A percentile compares a stretch with the other conserved stretches of the same genome.
These are phyloP conservation scores for Alectoris magna DNA, from an alignment of 2,797 vertebrate species.

Conservation along the genomic window DNA sequence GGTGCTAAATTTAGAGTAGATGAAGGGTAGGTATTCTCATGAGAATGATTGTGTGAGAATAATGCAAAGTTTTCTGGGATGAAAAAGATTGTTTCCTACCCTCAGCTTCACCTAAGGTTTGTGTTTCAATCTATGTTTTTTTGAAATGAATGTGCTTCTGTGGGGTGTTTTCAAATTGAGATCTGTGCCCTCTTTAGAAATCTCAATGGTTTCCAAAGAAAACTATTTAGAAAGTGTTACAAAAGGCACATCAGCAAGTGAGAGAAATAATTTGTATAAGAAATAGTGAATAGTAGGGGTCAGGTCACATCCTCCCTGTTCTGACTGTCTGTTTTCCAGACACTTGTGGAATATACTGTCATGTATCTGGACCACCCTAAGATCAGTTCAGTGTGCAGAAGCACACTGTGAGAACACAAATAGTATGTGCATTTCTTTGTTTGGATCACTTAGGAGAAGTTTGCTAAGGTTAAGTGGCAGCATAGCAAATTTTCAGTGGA, in stretches of 20 bases:
- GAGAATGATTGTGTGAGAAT: not conserved
- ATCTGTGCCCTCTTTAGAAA: not conserved
- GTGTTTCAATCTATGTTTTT: not conserved
- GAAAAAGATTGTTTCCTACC: not conserved
- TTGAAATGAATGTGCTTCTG: not conserved
- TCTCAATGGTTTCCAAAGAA: not conserved
- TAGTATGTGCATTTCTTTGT: not conserved
- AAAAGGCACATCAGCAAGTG: not conserved
- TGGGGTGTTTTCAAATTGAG: not conserved
- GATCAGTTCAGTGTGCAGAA: not conserved
- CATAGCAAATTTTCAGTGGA: conserved; percentile 7
- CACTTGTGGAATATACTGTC: not conserved
- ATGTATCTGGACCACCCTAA: not conserved
- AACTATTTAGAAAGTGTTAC: not conserved
- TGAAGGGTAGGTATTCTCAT: not conserved
- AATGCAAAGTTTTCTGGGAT: not conserved
- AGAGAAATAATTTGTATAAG: not conserved
- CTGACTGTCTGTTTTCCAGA: not conserved
- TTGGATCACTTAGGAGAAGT: not conserved
- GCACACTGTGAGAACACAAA: not conserved
- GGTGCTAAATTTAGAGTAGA: not conserved
- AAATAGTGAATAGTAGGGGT: not conserved
- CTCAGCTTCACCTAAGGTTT: not conserved
- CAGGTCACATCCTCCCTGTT: not conserved
- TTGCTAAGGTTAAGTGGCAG: not conserved